Conservation (phyloP, 2,113 vertebrate species). For the Donacobius atricapilla region DNA sequence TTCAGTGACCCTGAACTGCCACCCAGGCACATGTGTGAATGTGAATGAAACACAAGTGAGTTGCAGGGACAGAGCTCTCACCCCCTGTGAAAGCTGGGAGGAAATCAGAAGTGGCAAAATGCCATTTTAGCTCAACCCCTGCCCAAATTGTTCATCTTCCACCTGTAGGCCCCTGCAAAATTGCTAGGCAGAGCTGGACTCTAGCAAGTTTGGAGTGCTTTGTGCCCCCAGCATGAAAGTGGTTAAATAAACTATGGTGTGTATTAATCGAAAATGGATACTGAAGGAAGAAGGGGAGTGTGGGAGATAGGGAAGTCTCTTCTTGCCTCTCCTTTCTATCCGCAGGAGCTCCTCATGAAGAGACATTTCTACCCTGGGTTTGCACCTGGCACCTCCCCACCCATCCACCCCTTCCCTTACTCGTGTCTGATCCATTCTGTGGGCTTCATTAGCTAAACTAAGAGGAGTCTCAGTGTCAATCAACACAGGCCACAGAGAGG, state of each 20-base stretch:
- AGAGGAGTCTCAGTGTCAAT: background rate
- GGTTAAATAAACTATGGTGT: background rate
- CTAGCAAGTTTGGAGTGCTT: background rate
- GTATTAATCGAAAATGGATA: background rate
- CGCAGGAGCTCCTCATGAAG: background rate
- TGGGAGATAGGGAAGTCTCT: background rate
- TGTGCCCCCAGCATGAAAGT: background rate
- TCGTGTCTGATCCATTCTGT: background rate
- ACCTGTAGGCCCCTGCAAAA: background rate
- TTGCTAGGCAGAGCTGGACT: background rate
- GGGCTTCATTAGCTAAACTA: background rate
- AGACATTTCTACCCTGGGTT: background rate
- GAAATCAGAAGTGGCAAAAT: background rate
- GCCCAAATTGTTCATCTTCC: background rate
- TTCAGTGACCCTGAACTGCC: background rate
- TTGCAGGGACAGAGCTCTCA: background rate
- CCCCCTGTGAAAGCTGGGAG: background rate
- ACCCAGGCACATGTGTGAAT: accelerated
- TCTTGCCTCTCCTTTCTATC: background rate
- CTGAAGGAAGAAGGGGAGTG: background rate
- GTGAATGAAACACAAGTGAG: background rate
- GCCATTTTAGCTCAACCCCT: background rate
- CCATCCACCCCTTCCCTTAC: background rate
- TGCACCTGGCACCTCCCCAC: background rate
- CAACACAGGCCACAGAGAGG: background rate